Evolutionary conservation across 64 coral and sea anemone genomes (phyloP), one percentile per base, ranked within the genome.

Genomic region (Pocillopora damicornis): DNA sequence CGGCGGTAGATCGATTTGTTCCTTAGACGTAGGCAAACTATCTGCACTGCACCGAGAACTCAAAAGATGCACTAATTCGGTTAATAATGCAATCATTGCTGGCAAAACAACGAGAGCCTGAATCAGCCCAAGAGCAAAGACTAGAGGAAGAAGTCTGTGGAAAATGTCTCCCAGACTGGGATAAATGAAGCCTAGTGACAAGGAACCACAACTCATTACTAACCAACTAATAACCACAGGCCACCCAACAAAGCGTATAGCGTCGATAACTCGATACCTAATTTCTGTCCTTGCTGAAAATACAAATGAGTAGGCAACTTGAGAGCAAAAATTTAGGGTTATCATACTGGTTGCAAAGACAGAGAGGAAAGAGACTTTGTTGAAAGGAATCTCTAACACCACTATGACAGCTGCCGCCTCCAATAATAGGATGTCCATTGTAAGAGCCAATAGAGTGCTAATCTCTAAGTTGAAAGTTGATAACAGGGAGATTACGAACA

Each of bases 161-260:
- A 90, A 90, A 62, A 84, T 35, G 9, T 62, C 30, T 18, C 25
- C 15, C 60, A 90, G 13, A 60, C 16, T 58, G 20, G 78, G 65
- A 75, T 61, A 90, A 42, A 67, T 76, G 58, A 90, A 90, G 0
- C 89, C 89, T 34, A 90, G 17, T 25, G 89, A 73, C 35, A 83
- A 34, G 16, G 89, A 90, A 13, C 59, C 73, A 42, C 25, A 66
- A 13, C 83, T 36, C 35, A 16, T 10, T 16, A 90, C 11, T 18
- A 75, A 23, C 37, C 66, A 22, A 14, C 37, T 69, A 63, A 30
- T 10, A 9, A 90, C 12, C 9, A 84, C 15, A 68, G 67, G 36
- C 42, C 63, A 37, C 5, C 37, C 37, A 63, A 59, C 74, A 5
- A 9, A 83, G 14, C 36, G 12, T 3, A 90, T 3, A 8, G 79